These are phyloP conservation scores for Watersipora subatra DNA, from an alignment of 1,140 invertebrate genomes.

Conservation along the genomic window DNA sequence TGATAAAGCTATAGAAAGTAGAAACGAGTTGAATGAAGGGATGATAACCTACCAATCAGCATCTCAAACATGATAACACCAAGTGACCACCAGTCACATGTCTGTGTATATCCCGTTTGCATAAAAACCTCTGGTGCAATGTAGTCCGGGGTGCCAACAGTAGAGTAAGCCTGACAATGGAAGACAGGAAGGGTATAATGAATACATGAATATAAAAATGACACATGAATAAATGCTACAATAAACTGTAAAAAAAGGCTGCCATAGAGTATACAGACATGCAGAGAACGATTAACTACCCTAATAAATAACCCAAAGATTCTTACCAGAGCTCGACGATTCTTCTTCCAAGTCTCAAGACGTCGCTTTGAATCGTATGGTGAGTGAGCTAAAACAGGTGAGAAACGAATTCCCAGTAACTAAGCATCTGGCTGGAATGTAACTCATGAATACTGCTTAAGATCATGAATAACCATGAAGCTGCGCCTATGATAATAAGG, in stretches of 20 bases:
- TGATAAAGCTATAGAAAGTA: no score
- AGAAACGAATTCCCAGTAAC: constrained; percentile 8
- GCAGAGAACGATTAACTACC: no score
- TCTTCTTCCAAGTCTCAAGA: constrained; percentile 35
- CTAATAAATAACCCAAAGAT: no score
- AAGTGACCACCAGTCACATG: constrained; percentile 98
- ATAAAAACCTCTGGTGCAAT: constrained; percentile 96
- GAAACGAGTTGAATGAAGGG: no score
- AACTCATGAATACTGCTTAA: no score
- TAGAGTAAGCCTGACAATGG: constrained; percentile 66
- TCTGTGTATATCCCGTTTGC: constrained; percentile 89
- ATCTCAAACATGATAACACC: constrained; percentile 99
- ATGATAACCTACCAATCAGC: constrained; percentile 83
- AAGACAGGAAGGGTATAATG: no score
- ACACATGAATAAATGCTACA: no score
- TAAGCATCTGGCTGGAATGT: constrained; percentile 7
- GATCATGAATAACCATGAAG: no score
- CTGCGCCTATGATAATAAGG: no score
- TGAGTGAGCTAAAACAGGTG: constrained; percentile 24
- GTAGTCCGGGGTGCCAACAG: constrained; percentile 98
- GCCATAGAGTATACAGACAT: no score
- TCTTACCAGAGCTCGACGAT: constrained; percentile 60
- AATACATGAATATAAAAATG: no score
- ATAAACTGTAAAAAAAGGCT: no score
- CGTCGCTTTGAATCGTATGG: constrained; percentile 35